A percentile compares a stretch with the other conserved stretches of the same genome.
Evolutionary conservation across 2,113 vertebrate genomes (phyloP).

Genomic region (Lutjanus erythropterus): DNA sequence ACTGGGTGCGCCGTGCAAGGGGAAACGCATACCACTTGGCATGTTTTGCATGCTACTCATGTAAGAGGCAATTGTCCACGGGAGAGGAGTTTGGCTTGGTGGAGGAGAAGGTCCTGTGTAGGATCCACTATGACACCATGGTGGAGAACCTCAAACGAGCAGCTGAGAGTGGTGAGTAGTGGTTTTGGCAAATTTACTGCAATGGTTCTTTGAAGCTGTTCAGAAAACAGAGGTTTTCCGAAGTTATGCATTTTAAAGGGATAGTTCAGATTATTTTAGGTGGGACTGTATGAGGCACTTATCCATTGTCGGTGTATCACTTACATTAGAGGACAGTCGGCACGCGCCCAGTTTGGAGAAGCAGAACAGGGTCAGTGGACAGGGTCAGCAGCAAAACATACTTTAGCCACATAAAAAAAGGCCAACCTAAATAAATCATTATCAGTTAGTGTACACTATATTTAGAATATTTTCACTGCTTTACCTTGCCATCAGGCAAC

Average conservation of each 20-base stretch:
- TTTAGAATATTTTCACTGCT: too few relatives aligned
- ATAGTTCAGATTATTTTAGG: too few relatives aligned
- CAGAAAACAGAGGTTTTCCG: slow-evolving; percentile 9
- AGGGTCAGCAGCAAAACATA: too few relatives aligned
- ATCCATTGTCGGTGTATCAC: too few relatives aligned
- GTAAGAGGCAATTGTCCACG: slow-evolving; percentile 96
- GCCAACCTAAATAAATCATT: too few relatives aligned
- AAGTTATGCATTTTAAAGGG: background rate
- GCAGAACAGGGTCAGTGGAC: too few relatives aligned
- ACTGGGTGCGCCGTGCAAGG: slow-evolving; percentile 96
- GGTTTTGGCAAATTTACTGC: slow-evolving; percentile 2
- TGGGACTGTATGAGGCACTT: too few relatives aligned
- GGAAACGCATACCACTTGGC: slow-evolving; percentile 98
- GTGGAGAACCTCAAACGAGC: slow-evolving; percentile 97
- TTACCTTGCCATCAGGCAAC: too few relatives aligned
- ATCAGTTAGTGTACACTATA: too few relatives aligned
- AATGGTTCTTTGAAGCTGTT: slow-evolving; percentile 7
- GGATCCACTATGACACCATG: slow-evolving; percentile 99
- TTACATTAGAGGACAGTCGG: too few relatives aligned
- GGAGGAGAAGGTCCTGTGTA: slow-evolving; percentile 97
- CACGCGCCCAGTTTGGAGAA: too few relatives aligned
- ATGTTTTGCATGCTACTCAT: slow-evolving; percentile 98
- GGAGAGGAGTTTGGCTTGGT: slow-evolving; percentile 98
- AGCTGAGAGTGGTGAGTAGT: slow-evolving; percentile 91
- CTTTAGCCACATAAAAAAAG: too few relatives aligned